These are phyloP conservation scores for Garra rufa DNA, from an alignment of 2,113 vertebrate genomes.

Conservation along the genomic window DNA sequence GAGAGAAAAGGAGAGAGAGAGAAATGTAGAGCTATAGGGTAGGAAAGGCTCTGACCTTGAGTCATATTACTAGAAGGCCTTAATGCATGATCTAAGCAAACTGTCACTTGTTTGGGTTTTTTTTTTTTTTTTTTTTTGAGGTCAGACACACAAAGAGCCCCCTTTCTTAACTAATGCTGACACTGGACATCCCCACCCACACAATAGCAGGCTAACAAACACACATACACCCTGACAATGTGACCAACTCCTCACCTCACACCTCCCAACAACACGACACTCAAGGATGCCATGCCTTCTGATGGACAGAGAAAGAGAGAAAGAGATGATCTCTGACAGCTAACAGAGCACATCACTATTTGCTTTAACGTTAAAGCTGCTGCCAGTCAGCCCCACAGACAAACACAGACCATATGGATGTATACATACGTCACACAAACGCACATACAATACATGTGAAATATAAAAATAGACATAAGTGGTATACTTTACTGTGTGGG, in stretches of 20 bases:
- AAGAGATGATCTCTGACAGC: not conserved
- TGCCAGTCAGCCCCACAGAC: not conserved
- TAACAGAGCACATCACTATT: not conserved
- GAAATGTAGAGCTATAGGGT: conserved; percentile 21
- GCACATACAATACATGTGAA: not conserved
- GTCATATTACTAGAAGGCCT: conserved; percentile 16
- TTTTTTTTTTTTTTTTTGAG: not conserved
- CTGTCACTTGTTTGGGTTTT: not conserved
- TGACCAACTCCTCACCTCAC: conserved; percentile 26
- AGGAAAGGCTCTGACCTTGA: conserved; percentile 19
- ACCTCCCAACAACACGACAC: not conserved
- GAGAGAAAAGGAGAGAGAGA: not conserved
- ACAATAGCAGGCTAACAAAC: conserved; percentile 7
- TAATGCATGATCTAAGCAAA: conserved; percentile 25
- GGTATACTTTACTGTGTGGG: not conserved
- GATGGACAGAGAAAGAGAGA: not conserved
- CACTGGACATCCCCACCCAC: not conserved
- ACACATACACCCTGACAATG: not conserved
- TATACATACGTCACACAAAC: not conserved
- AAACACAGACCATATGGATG: not conserved
- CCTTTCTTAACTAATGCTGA: not conserved
- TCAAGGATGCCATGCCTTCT: not conserved
- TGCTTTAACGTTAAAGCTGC: not conserved
- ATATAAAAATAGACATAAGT: not conserved
- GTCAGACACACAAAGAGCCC: not conserved